Evolutionary conservation across 2,888 invertebrate genomes (phyloP), one percentile per base, ranked within the genome.

Genomic region (Lamellibrachia columna): DNA sequence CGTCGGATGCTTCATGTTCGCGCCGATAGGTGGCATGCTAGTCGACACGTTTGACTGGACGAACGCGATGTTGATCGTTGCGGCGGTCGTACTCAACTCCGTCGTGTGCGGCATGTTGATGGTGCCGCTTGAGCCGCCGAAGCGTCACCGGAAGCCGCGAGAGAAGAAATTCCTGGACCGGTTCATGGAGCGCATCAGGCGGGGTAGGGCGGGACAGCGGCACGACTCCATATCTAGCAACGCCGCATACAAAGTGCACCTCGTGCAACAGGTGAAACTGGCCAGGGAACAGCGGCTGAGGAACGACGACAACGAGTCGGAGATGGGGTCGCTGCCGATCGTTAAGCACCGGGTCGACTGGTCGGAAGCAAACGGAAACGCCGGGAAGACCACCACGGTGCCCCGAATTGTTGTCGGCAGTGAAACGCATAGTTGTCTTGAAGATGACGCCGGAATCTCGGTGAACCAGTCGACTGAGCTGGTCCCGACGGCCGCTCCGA

Each of bases 1-100:
- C 11, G 98, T 99, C 28, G 99, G 99, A n/a, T 98, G 98, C 9
- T 98, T 99, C 96, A 97, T 98, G 3, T 98, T 99, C 95, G 98
- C 98, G 0, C 99, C 98, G 0, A 92, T 91, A 7, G 98, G 98
- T 97, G 92, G 97, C 52, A 94, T 95, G 6, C 97, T 99, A 28
- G 97, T 98, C 28, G 96, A 97, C 0, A 94, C 95, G 0, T 97
- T 97, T 91, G 98, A 98, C 11, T 99, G 99, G 99, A 97, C 98
- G 93, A 96, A 97, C 60, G 98, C 98, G 0, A 96, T 99, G 55
- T 97, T 98, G 53, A 95, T 96, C 91, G 93, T 96, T n/a, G 98
- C 99, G n/a, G 99, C 97, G 40, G 97, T 99, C 94, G 97, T 98
- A 60, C 96, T 99, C 90, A 97, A 97, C 60, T 98, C 98, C 96